These are phyloP conservation scores for Galeopterus variegatus DNA, from an alignment of 2,113 vertebrate species.

Conservation along the genomic window DNA sequence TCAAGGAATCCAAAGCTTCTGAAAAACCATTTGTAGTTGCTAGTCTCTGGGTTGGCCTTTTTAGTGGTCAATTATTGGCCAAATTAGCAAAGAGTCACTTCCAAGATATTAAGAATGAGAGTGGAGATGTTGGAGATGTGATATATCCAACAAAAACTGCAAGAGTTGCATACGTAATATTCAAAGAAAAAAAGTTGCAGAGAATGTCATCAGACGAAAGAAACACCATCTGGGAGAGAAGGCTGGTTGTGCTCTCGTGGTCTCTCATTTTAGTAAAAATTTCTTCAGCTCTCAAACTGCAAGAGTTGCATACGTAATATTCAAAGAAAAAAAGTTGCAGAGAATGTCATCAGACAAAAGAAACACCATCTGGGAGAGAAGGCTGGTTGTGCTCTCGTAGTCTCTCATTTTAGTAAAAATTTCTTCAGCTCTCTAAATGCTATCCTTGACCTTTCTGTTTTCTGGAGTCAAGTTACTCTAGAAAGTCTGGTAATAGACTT, in stretches of 20 bases:
- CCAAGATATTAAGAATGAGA: conserved; percentile 69
- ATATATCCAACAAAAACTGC: conserved; percentile 75
- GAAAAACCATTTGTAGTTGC: conserved; percentile 78
- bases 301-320: conserved; percentile 84
- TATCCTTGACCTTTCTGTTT: conserved; percentile 83
- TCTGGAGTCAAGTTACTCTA: conserved; percentile 69
- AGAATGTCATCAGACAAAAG: conserved; percentile 80
- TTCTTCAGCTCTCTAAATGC: conserved; percentile 82
- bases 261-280: conserved; percentile 68
- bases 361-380: conserved; percentile 77
- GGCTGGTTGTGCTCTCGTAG: conserved; percentile 68
- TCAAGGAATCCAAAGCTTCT: background rate
- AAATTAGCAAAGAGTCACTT: conserved; percentile 84
- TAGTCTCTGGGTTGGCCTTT: conserved; percentile 77
- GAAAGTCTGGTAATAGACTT: conserved; percentile 84
- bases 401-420: conserved; percentile 68
- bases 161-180: conserved; percentile 84
- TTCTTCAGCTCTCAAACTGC: conserved; percentile 83
- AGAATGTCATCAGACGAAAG: conserved; percentile 80
- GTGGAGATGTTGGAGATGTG: conserved; percentile 83
- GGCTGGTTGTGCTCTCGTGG: conserved; percentile 68
- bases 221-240: conserved; percentile 77
- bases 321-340: conserved; percentile 85
- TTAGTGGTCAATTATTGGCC: conserved; percentile 69
- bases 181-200: conserved; percentile 85